Base-by-base conservation (phyloP, 1,140 invertebrate species). In the Atta texana region DNA sequence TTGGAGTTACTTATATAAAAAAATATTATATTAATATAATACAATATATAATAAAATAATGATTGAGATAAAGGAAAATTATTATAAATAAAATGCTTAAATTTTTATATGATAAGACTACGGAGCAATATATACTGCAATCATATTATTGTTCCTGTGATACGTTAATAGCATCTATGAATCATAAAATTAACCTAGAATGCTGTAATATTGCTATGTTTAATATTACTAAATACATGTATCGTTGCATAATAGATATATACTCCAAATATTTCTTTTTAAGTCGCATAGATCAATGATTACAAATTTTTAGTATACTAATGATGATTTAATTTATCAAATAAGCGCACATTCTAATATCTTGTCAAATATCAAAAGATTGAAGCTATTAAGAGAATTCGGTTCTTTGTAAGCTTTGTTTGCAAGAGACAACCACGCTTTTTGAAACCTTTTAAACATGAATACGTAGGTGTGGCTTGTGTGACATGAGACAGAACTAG, bases 401-500 rank as follows among this genome's bases (percentile, higher is more conserved):
- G 72, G 18, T 74, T 72, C 16, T 44, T 75, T 74, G 31, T 21
- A 59, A 74, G 31, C 39, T 84, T 74, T 74, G 39, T 51, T 49
- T 31, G 55, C 18, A 28, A 12, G 28, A 18, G 8, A 82, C 34
- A 59, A 21, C 12, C 12, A 39, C 14, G n/a, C 16, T 74, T 82
- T 80, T 87, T 64, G 39, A 59, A 66, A 75, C 74, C 39, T 87
- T 57, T 21, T 82, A 49, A 88, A 80, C 64, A 68, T 59, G 64
- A 61, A 87, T 64, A 88, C 59, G 88, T 91, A 92, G 91, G 90
- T 87, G 88, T 89, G 90, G 89, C 87, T 82, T 77, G 91, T 77
- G 91, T 92, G 90, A 92, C 91, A 89, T 16, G 91, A 92, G 86
- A 92, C 82, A 90, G 90, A 90, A 91, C 90, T 91, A 86, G 90